phyloP scores from a whole-genome alignment of 1,140 invertebrate genomes.

The Drosophila nebulosa region DNA sequence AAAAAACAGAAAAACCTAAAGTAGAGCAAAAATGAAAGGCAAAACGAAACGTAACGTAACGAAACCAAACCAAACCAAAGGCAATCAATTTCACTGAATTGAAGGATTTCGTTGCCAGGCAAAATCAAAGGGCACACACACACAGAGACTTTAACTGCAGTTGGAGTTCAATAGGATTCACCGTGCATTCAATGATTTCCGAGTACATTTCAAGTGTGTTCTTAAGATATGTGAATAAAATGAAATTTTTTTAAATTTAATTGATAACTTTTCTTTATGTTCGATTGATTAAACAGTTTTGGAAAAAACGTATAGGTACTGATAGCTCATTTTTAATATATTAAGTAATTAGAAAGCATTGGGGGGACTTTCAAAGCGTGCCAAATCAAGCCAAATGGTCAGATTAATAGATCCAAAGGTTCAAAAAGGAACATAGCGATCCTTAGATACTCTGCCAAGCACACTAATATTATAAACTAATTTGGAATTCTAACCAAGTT shows the following conservation, averaged over 20 bases:
- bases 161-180: background rate
- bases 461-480: background rate
- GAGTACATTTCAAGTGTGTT: background rate
- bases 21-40: constrained; percentile 10
- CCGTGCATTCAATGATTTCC: background rate
- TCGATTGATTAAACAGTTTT: background rate
- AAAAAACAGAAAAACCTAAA: constrained; percentile 19
- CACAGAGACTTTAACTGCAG: background rate
- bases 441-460: background rate
- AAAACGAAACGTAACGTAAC: constrained; percentile 12
- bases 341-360: background rate
- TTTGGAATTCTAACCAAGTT: no score
- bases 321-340: background rate
- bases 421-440: background rate
- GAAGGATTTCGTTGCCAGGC: background rate
- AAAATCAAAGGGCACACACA: background rate
- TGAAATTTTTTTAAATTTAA: background rate
- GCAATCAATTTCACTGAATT: constrained; percentile 63
- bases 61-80: constrained; percentile 31
- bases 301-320: background rate
- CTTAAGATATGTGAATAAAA: background rate
- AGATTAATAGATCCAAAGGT: background rate
- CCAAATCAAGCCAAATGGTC: background rate
- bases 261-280: background rate
- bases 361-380: background rate